phyloP scores from a whole-genome alignment of 2,113 vertebrate species.

The Anoura caudifer region DNA sequence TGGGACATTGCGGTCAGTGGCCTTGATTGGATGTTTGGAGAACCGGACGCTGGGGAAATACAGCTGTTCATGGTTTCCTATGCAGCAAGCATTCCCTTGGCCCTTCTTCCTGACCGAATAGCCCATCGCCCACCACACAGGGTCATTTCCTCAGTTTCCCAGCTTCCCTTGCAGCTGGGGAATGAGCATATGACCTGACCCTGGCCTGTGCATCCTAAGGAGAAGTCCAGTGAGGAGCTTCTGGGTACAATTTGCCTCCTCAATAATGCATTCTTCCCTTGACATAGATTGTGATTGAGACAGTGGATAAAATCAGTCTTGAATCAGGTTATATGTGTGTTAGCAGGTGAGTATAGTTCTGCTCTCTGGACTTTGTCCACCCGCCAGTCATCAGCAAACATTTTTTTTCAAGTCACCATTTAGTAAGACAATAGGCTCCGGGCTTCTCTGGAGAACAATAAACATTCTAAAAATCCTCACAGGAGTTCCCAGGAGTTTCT shows the following conservation, averaged over 20 bases:
- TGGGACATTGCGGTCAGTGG: not conserved
- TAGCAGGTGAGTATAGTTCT: not conserved
- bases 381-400: not conserved
- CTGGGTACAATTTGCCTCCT: not conserved
- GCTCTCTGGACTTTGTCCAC: not conserved
- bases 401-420: not conserved
- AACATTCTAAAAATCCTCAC: not conserved
- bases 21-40: not conserved
- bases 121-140: not conserved
- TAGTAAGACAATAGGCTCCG: not conserved
- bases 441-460: not conserved
- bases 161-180: not conserved
- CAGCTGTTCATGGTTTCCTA: not conserved
- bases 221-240: not conserved
- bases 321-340: not conserved
- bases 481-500: not conserved
- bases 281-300: not conserved
- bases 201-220: not conserved
- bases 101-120: not conserved
- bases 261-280: not conserved
- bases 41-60: not conserved
- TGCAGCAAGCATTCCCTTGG: not conserved
- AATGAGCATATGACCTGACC: not conserved
- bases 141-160: not conserved
- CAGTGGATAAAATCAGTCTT: not conserved